A percentile compares a stretch with the other conserved stretches of the same genome.
Conservation (phyloP, 2,797 vertebrate species). For the Florisuga fusca region DNA sequence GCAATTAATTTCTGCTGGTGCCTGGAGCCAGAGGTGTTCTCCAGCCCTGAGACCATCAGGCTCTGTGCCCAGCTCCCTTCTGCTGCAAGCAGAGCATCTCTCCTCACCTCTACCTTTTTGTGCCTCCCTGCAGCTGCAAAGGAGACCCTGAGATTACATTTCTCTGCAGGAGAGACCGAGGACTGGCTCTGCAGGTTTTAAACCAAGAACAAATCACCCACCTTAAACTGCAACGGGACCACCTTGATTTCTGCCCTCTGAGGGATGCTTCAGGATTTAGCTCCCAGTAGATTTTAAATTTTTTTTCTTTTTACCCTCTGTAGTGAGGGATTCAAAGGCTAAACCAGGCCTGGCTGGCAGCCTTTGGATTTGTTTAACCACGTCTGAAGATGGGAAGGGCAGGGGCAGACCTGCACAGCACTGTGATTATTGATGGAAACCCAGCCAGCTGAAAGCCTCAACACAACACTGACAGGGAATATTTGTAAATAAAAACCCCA, state of each 20-base stretch:
- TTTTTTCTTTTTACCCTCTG: background rate
- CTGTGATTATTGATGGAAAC: background rate
- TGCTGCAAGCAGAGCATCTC: background rate
- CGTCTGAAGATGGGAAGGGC: background rate
- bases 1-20: background rate
- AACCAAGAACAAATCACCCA: background rate
- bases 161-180: background rate
- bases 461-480: accelerated
- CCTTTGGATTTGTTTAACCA: background rate
- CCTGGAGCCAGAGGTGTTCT: background rate
- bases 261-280: background rate
- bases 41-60: background rate
- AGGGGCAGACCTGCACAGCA: background rate
- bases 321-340: background rate
- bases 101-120: background rate
- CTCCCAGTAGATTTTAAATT: background rate
- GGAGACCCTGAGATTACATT: background rate
- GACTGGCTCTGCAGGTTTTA: background rate
- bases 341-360: background rate
- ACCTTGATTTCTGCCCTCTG: background rate
- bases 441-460: background rate
- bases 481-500: background rate
- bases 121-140: background rate
- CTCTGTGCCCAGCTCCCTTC: background rate
- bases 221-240: accelerated